A percentile compares a stretch with the other conserved stretches of the same genome.
These are phyloP conservation scores for Ceratina australensis DNA, from an alignment of 1,140 invertebrate species.

Conservation along the genomic window DNA sequence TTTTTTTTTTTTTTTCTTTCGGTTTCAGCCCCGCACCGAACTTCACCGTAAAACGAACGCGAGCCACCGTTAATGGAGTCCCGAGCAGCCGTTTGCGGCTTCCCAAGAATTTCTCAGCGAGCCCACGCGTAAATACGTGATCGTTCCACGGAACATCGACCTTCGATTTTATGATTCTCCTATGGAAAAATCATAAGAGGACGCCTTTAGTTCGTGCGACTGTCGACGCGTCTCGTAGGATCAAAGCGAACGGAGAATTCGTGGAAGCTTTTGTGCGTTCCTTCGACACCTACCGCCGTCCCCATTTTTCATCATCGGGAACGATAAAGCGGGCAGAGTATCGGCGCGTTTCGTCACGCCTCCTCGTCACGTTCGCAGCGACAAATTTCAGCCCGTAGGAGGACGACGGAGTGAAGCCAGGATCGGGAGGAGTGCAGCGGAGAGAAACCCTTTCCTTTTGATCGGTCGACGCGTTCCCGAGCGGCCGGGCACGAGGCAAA, in stretches of 20 bases:
- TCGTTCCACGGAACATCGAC: constrained; percentile 19
- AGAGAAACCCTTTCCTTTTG: constrained; percentile 22
- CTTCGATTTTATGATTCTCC: too few relatives aligned
- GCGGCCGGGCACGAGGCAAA: constrained; percentile 61
- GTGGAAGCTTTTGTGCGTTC: not conserved
- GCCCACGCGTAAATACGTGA: constrained; percentile 23
- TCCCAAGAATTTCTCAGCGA: constrained; percentile 45
- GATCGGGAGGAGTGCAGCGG: not conserved
- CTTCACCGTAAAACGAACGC: constrained; percentile 59
- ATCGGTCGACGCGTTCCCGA: constrained; percentile 25
- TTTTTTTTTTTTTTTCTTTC: too few relatives aligned
- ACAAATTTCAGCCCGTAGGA: constrained; percentile 22
- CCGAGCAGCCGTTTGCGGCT: constrained; percentile 47
- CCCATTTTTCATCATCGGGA: not conserved
- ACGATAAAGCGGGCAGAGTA: not conserved
- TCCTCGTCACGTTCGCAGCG: constrained; percentile 3
- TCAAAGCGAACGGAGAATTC: not conserved
- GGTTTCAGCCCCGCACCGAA: constrained; percentile 43
- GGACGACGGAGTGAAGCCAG: not conserved
- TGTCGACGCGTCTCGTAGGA: too few relatives aligned
- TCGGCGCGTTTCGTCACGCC: constrained; percentile 13
- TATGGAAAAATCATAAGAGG: too few relatives aligned
- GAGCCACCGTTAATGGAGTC: constrained; percentile 51
- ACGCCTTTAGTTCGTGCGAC: too few relatives aligned
- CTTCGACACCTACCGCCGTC: not conserved